Evolutionary conservation across 1,140 invertebrate genomes (phyloP).

Genomic region (Oppia nitens): DNA sequence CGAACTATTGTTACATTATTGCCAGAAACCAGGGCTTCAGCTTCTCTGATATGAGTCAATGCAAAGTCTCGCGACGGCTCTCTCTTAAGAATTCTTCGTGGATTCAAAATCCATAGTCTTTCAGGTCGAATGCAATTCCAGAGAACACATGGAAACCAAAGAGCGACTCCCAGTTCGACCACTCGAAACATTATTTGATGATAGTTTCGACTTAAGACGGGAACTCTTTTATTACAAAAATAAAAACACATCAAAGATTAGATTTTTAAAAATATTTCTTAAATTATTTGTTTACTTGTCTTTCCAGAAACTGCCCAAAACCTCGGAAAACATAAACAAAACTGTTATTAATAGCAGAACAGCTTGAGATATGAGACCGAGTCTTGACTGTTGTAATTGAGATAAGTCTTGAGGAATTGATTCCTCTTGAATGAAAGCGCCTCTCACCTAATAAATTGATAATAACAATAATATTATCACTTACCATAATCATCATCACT

Average conservation of each 20-base stretch:
- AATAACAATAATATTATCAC: slow-evolving; percentile 34
- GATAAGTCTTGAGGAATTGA: slow-evolving; percentile 36
- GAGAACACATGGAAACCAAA: slow-evolving; percentile 85
- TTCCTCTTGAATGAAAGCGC: slow-evolving; percentile 20
- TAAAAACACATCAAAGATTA: neutral
- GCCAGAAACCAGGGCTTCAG: slow-evolving; percentile 11
- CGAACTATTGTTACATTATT: neutral
- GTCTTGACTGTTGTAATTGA: slow-evolving; percentile 73
- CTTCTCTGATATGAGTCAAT: slow-evolving; percentile 24
- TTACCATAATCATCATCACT: slow-evolving; percentile 88
- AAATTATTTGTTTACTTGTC: slow-evolving; percentile 42
- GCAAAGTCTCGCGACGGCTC: slow-evolving; percentile 4
- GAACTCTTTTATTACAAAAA: slow-evolving; percentile 41
- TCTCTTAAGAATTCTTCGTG: slow-evolving; percentile 56
- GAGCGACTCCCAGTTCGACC: slow-evolving; percentile 75
- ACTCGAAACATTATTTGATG: slow-evolving; percentile 76
- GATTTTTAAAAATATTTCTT: neutral
- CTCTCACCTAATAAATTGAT: slow-evolving; percentile 18
- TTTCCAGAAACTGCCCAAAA: slow-evolving; percentile 77
- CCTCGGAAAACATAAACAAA: slow-evolving; percentile 72
- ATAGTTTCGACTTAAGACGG: slow-evolving; percentile 69
- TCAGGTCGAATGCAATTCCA: slow-evolving; percentile 89
- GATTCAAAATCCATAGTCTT: slow-evolving; percentile 82
- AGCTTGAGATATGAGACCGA: slow-evolving; percentile 72
- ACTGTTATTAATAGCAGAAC: slow-evolving; percentile 65